Base-by-base conservation (phyloP, 2,888 invertebrate genomes). In the Iphiclides podalirius region DNA sequence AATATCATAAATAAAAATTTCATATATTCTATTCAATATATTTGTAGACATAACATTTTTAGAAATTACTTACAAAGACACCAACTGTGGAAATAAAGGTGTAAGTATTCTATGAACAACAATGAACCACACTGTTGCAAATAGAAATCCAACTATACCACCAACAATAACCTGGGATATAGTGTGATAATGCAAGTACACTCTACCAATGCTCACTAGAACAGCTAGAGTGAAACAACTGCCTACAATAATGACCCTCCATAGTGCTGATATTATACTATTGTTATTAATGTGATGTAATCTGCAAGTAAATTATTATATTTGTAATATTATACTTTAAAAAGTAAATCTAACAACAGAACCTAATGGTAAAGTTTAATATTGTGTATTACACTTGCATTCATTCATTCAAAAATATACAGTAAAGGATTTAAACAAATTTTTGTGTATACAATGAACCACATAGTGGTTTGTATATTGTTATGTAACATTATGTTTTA, bases 101-200 rank as follows among this genome's bases (percentile, higher is more conserved):
- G 96, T 96, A 53, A 97, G 90, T 53, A 96, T 82, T 67, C 93
- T 83, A 70, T 96, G 95, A 31, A 95, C 95, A 45, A 95, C 70
- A 53, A 91, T 85, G 66, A 94, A 97, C 97, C 97, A 97, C 54
- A 93, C 59, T 46, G 92, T 90, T 54, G 95, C 97, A 76, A 94
- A 91, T 50, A 93, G 53, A 48, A 91, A 80, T 40, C 97, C 97
- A 52, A 95, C 86, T 20, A 95, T 54, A 17, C 92, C 91, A 47
- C 97, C 97, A 66, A 94, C 93, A 12, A 95, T 64, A 51, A 97
- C 96, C 88, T 97, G 97, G 31, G 91, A 85, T 64, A 91, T 88
- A 33, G 96, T 94, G 77, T 97, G 97, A 75, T 98, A 97, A 68
- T 94, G 92, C 54, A 97, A 89, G 77, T 97, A 97, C 52, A 97